Evolutionary conservation across 2,113 vertebrate species (phyloP).

Genomic region (Synodontis membranacea): DNA sequence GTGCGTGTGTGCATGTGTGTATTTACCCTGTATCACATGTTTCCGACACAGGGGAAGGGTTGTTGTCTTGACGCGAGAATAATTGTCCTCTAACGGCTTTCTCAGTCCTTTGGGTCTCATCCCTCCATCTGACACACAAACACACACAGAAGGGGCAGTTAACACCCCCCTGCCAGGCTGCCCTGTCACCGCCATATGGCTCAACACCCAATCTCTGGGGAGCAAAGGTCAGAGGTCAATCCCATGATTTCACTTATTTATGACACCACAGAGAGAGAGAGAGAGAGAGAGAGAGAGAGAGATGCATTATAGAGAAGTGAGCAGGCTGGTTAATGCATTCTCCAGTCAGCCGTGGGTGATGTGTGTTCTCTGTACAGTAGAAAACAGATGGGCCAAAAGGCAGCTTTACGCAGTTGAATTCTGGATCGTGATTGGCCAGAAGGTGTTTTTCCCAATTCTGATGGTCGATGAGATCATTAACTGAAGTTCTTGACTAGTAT

Average conservation of each 20-base stretch:
- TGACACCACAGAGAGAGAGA: slow-evolving; percentile 29
- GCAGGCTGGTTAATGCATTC: slow-evolving; percentile 8
- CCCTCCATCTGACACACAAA: slow-evolving; percentile 40
- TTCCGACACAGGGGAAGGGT: slow-evolving; percentile 14
- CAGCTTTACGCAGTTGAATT: not conserved
- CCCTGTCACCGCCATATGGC: slow-evolving; percentile 69
- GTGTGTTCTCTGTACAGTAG: not conserved
- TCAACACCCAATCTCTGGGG: slow-evolving; percentile 55
- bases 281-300: not conserved
- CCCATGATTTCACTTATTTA: slow-evolving; percentile 59
- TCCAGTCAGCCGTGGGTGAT: not conserved
- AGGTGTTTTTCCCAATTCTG: not conserved
- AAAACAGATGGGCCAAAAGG: not conserved
- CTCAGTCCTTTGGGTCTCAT: slow-evolving; percentile 37
- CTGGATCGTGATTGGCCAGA: not conserved
- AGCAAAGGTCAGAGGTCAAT: slow-evolving; percentile 63
- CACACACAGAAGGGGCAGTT: slow-evolving; percentile 40
- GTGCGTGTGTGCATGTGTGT: slow-evolving; percentile 5
- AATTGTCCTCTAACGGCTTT: slow-evolving; percentile 43
- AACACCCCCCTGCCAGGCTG: slow-evolving; percentile 46
- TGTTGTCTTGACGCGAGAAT: slow-evolving; percentile 32
- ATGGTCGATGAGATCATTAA: too few relatives aligned
- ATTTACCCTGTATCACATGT: not conserved
- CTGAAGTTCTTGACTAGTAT: too few relatives aligned
- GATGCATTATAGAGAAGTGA: slow-evolving; percentile 7